Conservation (phyloP, 2,113 vertebrate species). For the Trogon surrucura region DNA sequence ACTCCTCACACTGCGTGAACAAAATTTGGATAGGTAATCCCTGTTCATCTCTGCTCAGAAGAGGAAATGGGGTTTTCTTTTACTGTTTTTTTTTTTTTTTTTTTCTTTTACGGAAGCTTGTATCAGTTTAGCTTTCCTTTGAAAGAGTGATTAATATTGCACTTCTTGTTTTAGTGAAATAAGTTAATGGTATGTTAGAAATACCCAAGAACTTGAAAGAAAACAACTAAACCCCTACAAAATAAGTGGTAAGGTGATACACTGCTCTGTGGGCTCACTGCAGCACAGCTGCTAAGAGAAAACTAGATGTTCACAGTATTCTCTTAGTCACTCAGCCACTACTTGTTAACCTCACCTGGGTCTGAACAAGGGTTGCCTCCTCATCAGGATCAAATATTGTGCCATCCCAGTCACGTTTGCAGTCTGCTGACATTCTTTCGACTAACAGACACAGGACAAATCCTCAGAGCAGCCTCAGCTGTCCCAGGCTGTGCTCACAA, state of each 20-base stretch:
- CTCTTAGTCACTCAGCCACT: neutral
- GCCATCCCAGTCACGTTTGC: neutral
- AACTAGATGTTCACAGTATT: neutral
- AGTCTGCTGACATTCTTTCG: neutral
- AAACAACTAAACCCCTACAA: neutral
- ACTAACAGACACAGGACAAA: neutral
- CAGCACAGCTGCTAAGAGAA: neutral
- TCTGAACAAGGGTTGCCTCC: neutral
- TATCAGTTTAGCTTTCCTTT: neutral
- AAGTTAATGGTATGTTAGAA: neutral
- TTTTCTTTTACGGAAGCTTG: neutral
- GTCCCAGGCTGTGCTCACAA: neutral
- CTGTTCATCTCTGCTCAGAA: neutral
- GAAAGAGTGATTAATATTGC: neutral
- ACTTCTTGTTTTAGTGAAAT: neutral
- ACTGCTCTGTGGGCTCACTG: neutral
- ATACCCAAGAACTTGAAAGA: neutral
- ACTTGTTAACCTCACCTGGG: accelerated
- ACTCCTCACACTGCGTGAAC: neutral
- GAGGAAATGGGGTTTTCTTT: accelerated
- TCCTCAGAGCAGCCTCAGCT: neutral
- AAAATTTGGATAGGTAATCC: neutral
- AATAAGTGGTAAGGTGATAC: neutral
- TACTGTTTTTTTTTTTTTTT: neutral
- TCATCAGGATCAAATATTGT: neutral